phyloP scores from a whole-genome alignment of 2,888 invertebrate species.

The Tortricodes alternella region DNA sequence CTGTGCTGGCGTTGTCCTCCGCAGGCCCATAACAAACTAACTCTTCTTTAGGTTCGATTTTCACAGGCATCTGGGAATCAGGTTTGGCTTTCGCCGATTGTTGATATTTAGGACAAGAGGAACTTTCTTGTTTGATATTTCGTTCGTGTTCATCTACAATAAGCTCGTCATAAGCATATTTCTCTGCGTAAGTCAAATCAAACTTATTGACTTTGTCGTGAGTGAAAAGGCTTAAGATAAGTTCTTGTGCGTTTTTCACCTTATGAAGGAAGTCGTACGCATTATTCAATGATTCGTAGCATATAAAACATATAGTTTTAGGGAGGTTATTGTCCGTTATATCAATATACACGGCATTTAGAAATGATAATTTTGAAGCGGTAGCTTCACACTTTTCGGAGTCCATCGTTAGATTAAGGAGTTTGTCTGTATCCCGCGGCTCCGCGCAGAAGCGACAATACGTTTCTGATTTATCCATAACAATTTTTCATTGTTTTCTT shows the following conservation, averaged over 20 bases:
- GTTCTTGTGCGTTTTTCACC: slow-evolving; percentile 57
- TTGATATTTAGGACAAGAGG: slow-evolving; percentile 1
- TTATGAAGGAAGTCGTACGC: slow-evolving; percentile 61
- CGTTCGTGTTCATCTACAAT: slow-evolving; percentile 39
- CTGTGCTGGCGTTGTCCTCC: slow-evolving; percentile 14
- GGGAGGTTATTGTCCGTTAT: slow-evolving; percentile 55
- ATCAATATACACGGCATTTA: slow-evolving; percentile 70
- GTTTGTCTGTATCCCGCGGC: slow-evolving; percentile 48
- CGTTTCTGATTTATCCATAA: slow-evolving; percentile 26
- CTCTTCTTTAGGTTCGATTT: slow-evolving; percentile 64
- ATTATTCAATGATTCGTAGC: slow-evolving; percentile 63
- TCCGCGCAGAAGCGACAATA: slow-evolving; percentile 71
- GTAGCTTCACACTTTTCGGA: slow-evolving; percentile 53
- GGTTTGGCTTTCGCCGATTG: background rate
- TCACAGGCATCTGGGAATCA: slow-evolving; percentile 43
- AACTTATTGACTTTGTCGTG: slow-evolving; percentile 42
- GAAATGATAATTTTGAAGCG: slow-evolving; percentile 52
- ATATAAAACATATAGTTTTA: slow-evolving; percentile 66
- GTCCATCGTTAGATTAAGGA: slow-evolving; percentile 54
- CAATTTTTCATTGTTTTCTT: slow-evolving; percentile 44
- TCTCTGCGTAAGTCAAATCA: slow-evolving; percentile 57
- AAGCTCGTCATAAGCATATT: slow-evolving; percentile 52
- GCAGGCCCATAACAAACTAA: slow-evolving; percentile 33
- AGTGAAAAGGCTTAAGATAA: slow-evolving; percentile 49
- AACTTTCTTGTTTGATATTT: slow-evolving; percentile 42